phyloP scores from a whole-genome alignment of 2,888 invertebrate species.

The Drosophila meridiana region DNA sequence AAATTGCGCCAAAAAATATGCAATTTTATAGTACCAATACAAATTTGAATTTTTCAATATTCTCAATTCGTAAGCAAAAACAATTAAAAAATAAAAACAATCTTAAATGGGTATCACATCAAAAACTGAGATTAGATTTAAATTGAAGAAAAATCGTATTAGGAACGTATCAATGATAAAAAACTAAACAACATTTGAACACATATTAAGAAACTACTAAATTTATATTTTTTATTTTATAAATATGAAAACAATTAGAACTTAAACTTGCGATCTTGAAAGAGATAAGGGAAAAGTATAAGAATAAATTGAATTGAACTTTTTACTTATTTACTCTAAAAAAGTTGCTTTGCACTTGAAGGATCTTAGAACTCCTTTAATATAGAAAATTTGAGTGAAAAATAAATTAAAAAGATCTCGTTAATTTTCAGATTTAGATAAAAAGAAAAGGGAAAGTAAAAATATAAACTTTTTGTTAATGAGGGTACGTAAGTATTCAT shows the following conservation, averaged over 20 bases:
- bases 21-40: constrained; percentile 79
- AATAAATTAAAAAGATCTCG: no score
- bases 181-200: neutral
- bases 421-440: no score
- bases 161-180: neutral
- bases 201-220: neutral
- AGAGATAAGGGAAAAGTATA: no score
- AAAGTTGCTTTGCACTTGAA: no score
- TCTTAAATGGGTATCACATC: neutral
- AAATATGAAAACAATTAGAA: neutral
- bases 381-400: no score
- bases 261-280: no score
- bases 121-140: neutral
- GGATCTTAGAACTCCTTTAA: no score
- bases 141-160: neutral
- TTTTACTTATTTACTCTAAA: no score
- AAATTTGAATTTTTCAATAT: constrained; percentile 38
- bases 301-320: no score
- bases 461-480: neutral
- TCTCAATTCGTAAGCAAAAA: constrained; percentile 29
- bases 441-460: neutral
- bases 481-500: neutral
- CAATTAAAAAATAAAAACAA: constrained; percentile 4
- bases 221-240: neutral
- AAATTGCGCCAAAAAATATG: constrained; percentile 84